Evolutionary conservation across 2,113 vertebrate species (phyloP).

Genomic region (Anguilla japonica): DNA sequence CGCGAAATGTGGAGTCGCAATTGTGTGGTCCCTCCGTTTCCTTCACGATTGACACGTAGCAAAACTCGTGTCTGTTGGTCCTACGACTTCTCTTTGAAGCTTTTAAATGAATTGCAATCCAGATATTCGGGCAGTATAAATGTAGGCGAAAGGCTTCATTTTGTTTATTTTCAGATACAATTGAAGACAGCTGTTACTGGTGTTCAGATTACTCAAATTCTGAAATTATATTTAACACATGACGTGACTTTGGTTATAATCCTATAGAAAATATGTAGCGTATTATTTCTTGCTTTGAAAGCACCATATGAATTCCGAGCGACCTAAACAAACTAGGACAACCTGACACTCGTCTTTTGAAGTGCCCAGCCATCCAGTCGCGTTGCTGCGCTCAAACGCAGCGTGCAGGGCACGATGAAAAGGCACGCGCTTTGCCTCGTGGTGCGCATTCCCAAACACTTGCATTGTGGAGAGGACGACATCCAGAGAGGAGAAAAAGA

Average conservation of each 20-base stretch:
- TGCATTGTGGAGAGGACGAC: not conserved
- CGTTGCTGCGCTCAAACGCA: not conserved
- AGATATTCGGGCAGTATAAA: not conserved
- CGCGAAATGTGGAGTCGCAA: not conserved
- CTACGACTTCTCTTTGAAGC: not conserved
- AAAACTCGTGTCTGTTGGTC: not conserved
- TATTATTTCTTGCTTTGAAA: not conserved
- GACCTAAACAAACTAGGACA: conserved; percentile 3
- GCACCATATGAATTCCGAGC: not conserved
- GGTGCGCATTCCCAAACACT: conserved; percentile 6
- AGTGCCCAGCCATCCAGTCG: not conserved
- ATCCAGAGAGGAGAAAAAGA: not conserved
- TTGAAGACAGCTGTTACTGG: not conserved
- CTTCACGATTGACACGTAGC: not conserved
- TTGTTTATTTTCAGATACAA: not conserved
- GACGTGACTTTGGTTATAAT: no score
- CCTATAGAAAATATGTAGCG: no score
- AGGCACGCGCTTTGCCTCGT: conserved; percentile 3
- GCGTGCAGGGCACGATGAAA: not conserved
- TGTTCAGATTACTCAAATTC: not conserved
- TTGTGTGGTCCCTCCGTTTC: not conserved
- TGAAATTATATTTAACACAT: not conserved
- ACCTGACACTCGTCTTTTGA: not conserved
- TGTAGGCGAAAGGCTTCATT: not conserved
- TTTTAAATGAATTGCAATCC: not conserved